These are phyloP conservation scores for Pseudochaenichthys georgianus DNA, from an alignment of 2,797 vertebrate genomes.

Conservation along the genomic window DNA sequence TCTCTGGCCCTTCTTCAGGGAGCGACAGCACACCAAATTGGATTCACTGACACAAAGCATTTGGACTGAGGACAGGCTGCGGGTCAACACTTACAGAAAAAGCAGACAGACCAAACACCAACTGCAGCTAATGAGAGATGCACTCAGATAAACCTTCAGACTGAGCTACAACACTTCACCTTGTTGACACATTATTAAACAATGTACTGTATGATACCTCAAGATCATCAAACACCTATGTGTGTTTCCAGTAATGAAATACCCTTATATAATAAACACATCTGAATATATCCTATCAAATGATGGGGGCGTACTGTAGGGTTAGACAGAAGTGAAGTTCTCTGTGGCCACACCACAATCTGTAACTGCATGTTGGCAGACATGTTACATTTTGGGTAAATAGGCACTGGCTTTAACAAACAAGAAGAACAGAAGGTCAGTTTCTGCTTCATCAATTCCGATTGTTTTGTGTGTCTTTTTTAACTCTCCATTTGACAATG, in stretches of 20 bases:
- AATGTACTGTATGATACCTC: background rate
- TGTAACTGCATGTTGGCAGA: background rate
- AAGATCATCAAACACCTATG: background rate
- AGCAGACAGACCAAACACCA: conserved; percentile 10
- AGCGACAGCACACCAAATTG: conserved; percentile 69
- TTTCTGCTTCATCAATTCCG: background rate
- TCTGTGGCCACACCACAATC: background rate
- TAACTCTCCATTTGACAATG: too few relatives aligned
- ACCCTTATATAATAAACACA: background rate
- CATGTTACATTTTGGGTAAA: background rate
- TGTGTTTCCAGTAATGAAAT: background rate
- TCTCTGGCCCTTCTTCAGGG: conserved; percentile 58
- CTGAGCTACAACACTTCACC: background rate
- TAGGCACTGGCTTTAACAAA: background rate
- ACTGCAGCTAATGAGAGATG: conserved; percentile 31
- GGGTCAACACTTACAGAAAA: conserved; percentile 57
- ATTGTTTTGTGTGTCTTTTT: too few relatives aligned
- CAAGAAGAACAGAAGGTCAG: background rate
- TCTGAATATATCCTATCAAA: background rate
- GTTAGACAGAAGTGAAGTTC: background rate
- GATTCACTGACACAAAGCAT: conserved; percentile 75
- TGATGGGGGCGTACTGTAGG: too few relatives aligned
- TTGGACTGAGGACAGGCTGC: conserved; percentile 61
- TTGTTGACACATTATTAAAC: conserved; percentile 4
- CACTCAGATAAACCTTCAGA: conserved; percentile 20